A percentile compares a stretch with the other conserved stretches of the same genome.
Evolutionary conservation across 1,140 invertebrate genomes (phyloP).

Genomic region (Drosophila pseudoananassae): DNA sequence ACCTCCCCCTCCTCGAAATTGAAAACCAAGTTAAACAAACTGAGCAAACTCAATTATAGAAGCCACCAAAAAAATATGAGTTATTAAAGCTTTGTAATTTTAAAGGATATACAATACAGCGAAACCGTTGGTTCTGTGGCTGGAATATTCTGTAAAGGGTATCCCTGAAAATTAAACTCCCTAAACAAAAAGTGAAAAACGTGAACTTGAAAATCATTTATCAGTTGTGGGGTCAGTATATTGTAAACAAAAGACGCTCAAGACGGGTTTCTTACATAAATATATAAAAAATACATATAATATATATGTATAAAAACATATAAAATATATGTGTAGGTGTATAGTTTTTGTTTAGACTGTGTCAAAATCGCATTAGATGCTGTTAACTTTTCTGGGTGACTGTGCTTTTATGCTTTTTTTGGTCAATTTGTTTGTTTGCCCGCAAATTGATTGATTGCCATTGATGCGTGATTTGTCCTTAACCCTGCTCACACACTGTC

Average conservation of each 20-base stretch:
- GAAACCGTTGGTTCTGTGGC: background rate
- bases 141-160: background rate
- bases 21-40: slow-evolving; percentile 55
- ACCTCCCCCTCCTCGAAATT: slow-evolving; percentile 25
- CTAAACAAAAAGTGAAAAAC: too few relatives aligned
- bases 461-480: slow-evolving; percentile 79
- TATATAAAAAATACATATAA: background rate
- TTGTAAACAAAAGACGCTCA: slow-evolving; percentile 56
- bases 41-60: slow-evolving; percentile 78
- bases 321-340: slow-evolving; percentile 1
- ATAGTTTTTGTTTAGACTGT: slow-evolving; percentile 46
- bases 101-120: background rate
- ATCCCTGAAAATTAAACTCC: too few relatives aligned
- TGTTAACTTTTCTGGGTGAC: slow-evolving; percentile 67
- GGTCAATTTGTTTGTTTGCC: slow-evolving; percentile 64
- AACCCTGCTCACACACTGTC: slow-evolving; percentile 53
- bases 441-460: slow-evolving; percentile 79
- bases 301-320: background rate
- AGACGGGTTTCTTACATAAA: background rate
- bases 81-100: background rate
- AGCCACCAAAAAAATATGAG: slow-evolving; percentile 1
- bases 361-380: slow-evolving; percentile 81
- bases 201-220: too few relatives aligned
- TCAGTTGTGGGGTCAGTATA: too few relatives aligned
- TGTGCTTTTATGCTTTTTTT: slow-evolving; percentile 40